Percentiles rank a stretch among this genome's conserved stretches.
Conservation (phyloP, 2,113 vertebrate genomes). For the Andinoacara biseriatus region DNA sequence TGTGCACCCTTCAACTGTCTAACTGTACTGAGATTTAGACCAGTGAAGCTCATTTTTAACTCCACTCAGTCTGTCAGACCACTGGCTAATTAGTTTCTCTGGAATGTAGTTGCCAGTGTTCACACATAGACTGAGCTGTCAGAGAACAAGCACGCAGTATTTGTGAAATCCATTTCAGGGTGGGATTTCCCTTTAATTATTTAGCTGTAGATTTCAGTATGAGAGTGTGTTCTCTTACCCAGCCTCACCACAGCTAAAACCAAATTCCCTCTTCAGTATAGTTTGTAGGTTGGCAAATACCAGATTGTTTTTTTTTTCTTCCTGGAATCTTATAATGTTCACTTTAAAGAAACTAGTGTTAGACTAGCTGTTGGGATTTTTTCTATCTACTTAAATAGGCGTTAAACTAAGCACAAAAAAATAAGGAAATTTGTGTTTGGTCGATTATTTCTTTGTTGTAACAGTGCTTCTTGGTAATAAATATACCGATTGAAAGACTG, state of each 20-base stretch:
- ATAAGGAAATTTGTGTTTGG: no score
- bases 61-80: constrained; percentile 49
- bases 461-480: no score
- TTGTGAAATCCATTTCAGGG: constrained; percentile 52
- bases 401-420: not conserved
- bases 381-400: not conserved
- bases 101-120: constrained; percentile 58
- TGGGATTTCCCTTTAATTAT: constrained; percentile 60
- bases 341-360: not conserved
- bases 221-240: constrained; percentile 10
- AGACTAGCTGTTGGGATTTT: no score
- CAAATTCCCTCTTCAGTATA: constrained; percentile 19
- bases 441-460: no score
- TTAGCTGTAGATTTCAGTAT: constrained; percentile 38
- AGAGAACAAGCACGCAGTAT: constrained; percentile 54
- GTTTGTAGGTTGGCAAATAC: not conserved
- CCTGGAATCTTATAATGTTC: not conserved
- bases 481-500: no score
- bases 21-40: constrained; percentile 37
- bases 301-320: not conserved
- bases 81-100: constrained; percentile 63
- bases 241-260: constrained; percentile 12
- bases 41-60: constrained; percentile 37
- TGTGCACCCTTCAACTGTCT: constrained; percentile 19
- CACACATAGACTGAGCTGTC: constrained; percentile 45